These are phyloP conservation scores for Eptesicus fuscus DNA, from an alignment of 2,113 vertebrate genomes.

Conservation along the genomic window DNA sequence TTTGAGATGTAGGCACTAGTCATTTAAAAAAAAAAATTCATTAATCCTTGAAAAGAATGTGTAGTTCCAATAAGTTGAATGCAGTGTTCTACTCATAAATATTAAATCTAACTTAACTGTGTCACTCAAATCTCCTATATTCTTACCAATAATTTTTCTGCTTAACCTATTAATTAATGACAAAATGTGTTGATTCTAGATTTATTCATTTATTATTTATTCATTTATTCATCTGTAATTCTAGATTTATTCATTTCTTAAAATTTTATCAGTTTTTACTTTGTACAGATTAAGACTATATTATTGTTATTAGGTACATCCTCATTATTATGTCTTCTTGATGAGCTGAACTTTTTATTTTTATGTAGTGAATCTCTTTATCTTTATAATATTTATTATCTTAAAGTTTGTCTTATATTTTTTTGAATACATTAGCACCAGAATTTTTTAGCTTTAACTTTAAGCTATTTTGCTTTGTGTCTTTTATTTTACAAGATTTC, in stretches of 20 bases:
- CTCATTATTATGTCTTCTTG: neutral
- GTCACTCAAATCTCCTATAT: neutral
- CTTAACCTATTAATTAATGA: neutral
- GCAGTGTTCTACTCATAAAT: neutral
- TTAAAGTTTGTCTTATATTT: constrained; percentile 22
- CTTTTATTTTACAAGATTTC: neutral
- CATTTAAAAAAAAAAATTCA: neutral
- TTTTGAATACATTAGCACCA: neutral
- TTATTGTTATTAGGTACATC: neutral
- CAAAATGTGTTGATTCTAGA: constrained; percentile 3
- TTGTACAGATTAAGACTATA: neutral
- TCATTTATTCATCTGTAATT: neutral
- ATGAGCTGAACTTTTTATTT: neutral
- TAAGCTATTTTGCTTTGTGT: neutral
- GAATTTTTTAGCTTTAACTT: neutral
- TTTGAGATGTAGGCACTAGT: neutral
- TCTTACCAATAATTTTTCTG: neutral
- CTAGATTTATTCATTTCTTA: neutral
- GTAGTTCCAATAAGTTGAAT: neutral
- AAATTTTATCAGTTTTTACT: constrained; percentile 9
- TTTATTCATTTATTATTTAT: neutral
- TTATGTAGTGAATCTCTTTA: neutral
- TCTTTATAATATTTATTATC: neutral
- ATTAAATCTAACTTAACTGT: constrained; percentile 16
- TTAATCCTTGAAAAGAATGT: neutral